A percentile compares a stretch with the other conserved stretches of the same genome.
Conservation (phyloP, 2,888 invertebrate species). For the Sarcophaga rosellei region DNA sequence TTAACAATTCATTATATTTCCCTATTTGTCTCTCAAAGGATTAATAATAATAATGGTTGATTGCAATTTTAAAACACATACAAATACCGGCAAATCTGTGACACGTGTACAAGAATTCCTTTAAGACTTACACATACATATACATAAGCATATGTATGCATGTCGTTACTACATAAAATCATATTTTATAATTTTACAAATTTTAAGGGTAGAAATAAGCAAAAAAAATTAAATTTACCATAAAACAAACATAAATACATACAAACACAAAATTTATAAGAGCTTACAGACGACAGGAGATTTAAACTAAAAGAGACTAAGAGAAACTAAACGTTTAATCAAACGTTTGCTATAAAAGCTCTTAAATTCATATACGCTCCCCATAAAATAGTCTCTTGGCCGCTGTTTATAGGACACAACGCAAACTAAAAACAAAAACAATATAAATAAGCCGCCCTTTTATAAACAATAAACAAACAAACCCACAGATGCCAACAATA, state of each 20-base stretch:
- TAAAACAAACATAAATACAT: not conserved
- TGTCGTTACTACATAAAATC: not conserved
- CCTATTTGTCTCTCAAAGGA: not conserved
- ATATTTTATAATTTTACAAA: slow-evolving; percentile 17
- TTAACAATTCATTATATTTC: too few species aligned
- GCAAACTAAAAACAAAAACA: slow-evolving; percentile 32
- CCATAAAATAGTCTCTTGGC: not conserved
- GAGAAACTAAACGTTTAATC: not conserved
- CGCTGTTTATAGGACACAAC: slow-evolving; percentile 36
- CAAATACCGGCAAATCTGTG: slow-evolving; percentile 55
- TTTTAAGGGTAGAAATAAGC: slow-evolving; percentile 27
- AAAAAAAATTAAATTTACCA: not conserved
- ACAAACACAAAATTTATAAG: not conserved
- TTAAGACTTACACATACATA: slow-evolving; percentile 21
- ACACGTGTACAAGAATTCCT: slow-evolving; percentile 63
- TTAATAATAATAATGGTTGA: slow-evolving; percentile 52
- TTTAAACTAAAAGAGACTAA: not conserved
- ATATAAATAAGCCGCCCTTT: slow-evolving; percentile 60
- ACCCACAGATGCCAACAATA: slow-evolving; percentile 34
- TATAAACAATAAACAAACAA: slow-evolving; percentile 43
- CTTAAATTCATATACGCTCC: not conserved
- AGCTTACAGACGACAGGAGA: not conserved
- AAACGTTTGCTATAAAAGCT: slow-evolving; percentile 28
- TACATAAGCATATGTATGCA: not conserved
- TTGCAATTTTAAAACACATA: slow-evolving; percentile 32